Conservation (phyloP, 2,888 invertebrate genomes). For the Sarcophaga subvicina region DNA sequence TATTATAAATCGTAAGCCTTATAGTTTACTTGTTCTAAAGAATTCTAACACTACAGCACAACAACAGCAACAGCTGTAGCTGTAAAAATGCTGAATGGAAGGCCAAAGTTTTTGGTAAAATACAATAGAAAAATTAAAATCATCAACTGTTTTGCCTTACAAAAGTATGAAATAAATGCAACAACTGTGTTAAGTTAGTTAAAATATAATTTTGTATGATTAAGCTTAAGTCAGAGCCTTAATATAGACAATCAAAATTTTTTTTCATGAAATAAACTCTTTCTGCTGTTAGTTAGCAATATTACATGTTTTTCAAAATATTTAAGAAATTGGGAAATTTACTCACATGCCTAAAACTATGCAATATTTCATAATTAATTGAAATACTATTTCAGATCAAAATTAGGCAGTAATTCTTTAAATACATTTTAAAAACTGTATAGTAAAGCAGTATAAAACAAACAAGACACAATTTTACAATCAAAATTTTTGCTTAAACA, state of each 20-base stretch:
- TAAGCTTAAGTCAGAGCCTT: constrained; percentile 23
- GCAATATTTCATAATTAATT: too few species aligned
- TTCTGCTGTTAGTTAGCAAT: too few species aligned
- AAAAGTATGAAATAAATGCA: constrained; percentile 10
- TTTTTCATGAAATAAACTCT: not conserved
- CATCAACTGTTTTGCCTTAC: too few species aligned
- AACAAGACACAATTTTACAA: too few species aligned
- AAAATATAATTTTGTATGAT: constrained; percentile 22
- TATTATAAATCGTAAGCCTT: constrained; percentile 42
- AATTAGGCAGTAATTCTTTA: too few species aligned
- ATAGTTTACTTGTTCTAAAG: constrained; percentile 14
- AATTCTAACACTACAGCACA: too few species aligned
- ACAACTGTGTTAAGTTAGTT: constrained; percentile 23
- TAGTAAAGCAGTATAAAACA: too few species aligned
- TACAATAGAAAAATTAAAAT: not conserved
- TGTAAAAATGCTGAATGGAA: not conserved
- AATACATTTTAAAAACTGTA: too few species aligned
- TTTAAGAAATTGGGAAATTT: not conserved
- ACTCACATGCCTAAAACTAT: too few species aligned
- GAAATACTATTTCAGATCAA: too few species aligned
- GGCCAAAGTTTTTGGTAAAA: not conserved
- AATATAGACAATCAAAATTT: constrained; percentile 32
- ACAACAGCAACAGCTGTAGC: not conserved
- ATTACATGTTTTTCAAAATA: not conserved
- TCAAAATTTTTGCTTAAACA: too few species aligned